These are phyloP conservation scores for Anthopleura xanthogrammica DNA, from an alignment of 92 coral and sea anemone genomes.

Conservation along the genomic window DNA sequence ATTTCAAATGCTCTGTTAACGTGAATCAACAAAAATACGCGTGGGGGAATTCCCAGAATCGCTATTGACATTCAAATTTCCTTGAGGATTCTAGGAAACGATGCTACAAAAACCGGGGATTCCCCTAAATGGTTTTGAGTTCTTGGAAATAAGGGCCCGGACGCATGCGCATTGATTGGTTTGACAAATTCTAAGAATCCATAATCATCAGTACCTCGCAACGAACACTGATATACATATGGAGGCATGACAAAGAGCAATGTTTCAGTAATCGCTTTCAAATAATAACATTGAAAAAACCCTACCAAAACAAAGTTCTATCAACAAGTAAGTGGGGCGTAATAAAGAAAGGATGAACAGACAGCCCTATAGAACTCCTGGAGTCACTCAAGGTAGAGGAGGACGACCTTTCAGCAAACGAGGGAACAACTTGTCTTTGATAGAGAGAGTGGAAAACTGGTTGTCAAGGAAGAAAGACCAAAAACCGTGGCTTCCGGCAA, in stretches of 20 bases:
- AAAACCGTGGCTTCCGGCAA: constrained; percentile 3
- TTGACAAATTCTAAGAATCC: background rate
- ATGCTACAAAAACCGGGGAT: background rate
- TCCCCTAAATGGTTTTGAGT: background rate
- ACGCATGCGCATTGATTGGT: background rate
- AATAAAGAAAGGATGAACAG: background rate
- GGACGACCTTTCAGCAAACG: background rate
- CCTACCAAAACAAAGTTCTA: background rate
- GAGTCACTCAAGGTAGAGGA: background rate
- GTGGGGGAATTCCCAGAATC: background rate
- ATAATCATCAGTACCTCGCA: background rate
- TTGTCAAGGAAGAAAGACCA: constrained; percentile 20
- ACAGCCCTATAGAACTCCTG: background rate
- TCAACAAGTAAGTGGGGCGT: background rate
- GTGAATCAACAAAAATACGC: background rate
- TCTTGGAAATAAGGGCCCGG: background rate
- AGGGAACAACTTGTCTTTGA: constrained; percentile 41
- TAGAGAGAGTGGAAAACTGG: constrained; percentile 38
- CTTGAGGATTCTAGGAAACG: background rate
- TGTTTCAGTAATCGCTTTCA: background rate
- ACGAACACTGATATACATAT: no score
- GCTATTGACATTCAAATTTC: no score
- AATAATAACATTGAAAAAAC: background rate
- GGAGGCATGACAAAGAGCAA: background rate
- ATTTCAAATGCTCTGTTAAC: background rate